phyloP scores from a whole-genome alignment of 2,113 vertebrate species.

The cat (Felis catus) region DNA sequence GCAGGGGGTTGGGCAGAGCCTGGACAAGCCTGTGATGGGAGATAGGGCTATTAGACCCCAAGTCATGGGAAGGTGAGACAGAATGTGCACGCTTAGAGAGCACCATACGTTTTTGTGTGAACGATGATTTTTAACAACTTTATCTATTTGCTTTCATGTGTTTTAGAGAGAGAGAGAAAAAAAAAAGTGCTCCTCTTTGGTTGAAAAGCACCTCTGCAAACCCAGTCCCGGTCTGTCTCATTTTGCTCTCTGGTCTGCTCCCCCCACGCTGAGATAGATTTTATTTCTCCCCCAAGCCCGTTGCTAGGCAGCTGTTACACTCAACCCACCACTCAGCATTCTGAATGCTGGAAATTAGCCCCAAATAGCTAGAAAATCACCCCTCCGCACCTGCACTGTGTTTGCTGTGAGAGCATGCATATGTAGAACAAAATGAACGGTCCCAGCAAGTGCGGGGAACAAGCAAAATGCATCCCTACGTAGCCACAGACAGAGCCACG shows the following conservation, averaged over 20 bases:
- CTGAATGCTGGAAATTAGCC: slow-evolving; percentile 46
- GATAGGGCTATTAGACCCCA: background rate
- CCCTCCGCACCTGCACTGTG: slow-evolving; percentile 29
- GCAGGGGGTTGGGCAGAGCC: rapidly evolving
- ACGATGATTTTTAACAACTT: background rate
- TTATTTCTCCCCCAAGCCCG: slow-evolving; percentile 7
- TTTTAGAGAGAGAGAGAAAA: background rate
- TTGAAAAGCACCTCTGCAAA: background rate
- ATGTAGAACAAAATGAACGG: background rate
- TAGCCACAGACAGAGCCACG: rapidly evolving
- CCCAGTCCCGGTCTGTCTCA: background rate
- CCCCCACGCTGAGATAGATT: background rate
- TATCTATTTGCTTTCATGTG: background rate
- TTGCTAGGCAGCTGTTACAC: slow-evolving; percentile 67
- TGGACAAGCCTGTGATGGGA: too few species aligned
- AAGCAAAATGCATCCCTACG: background rate
- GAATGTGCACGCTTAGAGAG: background rate
- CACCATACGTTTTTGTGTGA: background rate
- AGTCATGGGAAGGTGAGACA: background rate
- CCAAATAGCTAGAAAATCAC: slow-evolving; percentile 46
- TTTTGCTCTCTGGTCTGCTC: background rate
- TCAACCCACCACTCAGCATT: slow-evolving; percentile 26
- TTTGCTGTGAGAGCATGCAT: background rate
- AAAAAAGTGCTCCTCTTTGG: background rate
- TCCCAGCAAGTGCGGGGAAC: background rate